Evolutionary conservation across 2,113 vertebrate genomes (phyloP).

Genomic region (Girardinichthys multiradiatus): DNA sequence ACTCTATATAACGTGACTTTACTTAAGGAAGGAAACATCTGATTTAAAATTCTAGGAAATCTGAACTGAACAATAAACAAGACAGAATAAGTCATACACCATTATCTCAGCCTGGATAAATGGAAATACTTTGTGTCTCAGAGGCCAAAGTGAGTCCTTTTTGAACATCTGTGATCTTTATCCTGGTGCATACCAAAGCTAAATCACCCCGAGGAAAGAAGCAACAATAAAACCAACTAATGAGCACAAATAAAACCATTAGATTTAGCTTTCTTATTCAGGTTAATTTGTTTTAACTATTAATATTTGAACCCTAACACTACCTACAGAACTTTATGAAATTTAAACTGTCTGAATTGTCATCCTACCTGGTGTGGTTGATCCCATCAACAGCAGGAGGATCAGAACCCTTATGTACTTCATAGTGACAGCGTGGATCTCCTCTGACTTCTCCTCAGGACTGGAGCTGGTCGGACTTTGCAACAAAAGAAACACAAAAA

Average conservation of each 20-base stretch:
- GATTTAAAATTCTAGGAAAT: background rate
- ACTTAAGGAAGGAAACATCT: too few relatives aligned
- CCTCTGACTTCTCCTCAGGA: constrained; percentile 38
- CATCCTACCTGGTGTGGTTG: constrained; percentile 51
- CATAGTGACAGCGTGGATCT: constrained; percentile 49
- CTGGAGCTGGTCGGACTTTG: constrained; percentile 17
- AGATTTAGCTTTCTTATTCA: background rate
- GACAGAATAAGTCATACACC: background rate
- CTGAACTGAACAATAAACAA: background rate
- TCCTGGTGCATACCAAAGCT: constrained; percentile 32
- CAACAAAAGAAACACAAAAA: background rate
- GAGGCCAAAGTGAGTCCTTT: constrained; percentile 44
- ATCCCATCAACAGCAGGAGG: constrained; percentile 31
- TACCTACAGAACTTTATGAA: background rate
- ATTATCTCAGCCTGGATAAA: constrained; percentile 1
- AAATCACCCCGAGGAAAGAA: background rate
- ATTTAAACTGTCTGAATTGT: background rate
- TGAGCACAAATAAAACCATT: background rate
- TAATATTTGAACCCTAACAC: background rate
- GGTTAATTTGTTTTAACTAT: too few relatives aligned
- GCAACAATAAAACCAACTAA: background rate
- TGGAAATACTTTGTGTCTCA: constrained; percentile 23
- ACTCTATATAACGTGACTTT: background rate
- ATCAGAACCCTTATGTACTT: constrained; percentile 43
- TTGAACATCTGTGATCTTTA: constrained; percentile 36